These are phyloP conservation scores for Telmatherina bonti DNA, from an alignment of 2,797 vertebrate species.

Conservation along the genomic window DNA sequence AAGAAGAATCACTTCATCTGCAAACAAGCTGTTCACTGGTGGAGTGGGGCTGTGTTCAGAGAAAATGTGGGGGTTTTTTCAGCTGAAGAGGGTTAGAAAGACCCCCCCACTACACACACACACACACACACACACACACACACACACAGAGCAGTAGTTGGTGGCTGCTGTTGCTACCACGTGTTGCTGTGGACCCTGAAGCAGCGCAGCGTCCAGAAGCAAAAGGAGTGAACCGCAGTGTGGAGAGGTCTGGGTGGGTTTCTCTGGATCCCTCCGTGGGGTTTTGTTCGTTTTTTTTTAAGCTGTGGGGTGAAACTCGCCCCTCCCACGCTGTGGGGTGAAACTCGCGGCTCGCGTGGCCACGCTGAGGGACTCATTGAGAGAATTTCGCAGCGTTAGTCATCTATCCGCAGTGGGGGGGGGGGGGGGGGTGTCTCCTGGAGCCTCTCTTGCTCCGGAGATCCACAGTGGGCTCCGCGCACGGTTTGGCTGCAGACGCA, in stretches of 20 bases:
- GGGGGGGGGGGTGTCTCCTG: slow-evolving; percentile 58
- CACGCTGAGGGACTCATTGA: slow-evolving; percentile 67
- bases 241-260: no score
- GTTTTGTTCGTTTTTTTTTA: no score
- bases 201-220: slow-evolving; percentile 18
- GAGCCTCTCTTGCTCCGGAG: slow-evolving; percentile 60
- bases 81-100: no score
- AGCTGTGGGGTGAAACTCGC: no score
- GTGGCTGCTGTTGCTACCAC: slow-evolving; percentile 50
- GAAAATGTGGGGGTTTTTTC: no score
- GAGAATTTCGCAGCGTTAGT: slow-evolving; percentile 85
- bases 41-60: no score
- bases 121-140: no score
- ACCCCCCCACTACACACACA: no score
- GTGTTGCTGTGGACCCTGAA: slow-evolving; percentile 51
- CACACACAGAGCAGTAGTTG: slow-evolving; percentile 17
- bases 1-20: no score
- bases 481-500: slow-evolving; percentile 61
- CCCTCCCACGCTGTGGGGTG: slow-evolving; percentile 24
- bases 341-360: slow-evolving; percentile 39
- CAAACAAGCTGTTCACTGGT: no score
- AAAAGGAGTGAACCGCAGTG: slow-evolving; percentile 39
- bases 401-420: slow-evolving; percentile 81
- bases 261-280: no score
- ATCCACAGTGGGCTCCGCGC: slow-evolving; percentile 58